These are phyloP conservation scores for Opisthograptis luteolata DNA, from an alignment of 2,888 invertebrate species.

Conservation along the genomic window DNA sequence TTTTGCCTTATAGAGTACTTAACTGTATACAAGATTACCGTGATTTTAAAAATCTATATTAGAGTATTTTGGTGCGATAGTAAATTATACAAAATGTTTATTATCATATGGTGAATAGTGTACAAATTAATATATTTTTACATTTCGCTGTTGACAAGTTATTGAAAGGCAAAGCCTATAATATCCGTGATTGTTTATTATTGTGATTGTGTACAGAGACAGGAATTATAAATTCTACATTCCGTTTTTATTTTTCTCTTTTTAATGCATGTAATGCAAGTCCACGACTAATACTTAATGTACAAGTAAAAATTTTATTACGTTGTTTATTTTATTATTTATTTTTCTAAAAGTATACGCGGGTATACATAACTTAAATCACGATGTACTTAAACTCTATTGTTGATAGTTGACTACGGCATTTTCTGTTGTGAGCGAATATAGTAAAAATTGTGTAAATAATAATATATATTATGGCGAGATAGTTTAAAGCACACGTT, in stretches of 20 bases:
- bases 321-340: constrained; percentile 59
- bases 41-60: constrained; percentile 66
- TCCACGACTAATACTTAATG: constrained; percentile 81
- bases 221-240: constrained; percentile 83
- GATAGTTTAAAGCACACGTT: constrained; percentile 48
- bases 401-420: constrained; percentile 47
- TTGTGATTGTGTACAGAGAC: constrained; percentile 79
- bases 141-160: constrained; percentile 80
- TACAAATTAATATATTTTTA: constrained; percentile 85
- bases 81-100: constrained; percentile 81
- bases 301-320: constrained; percentile 59
- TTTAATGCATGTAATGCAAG: constrained; percentile 80
- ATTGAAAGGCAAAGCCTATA: constrained; percentile 77
- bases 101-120: constrained; percentile 73
- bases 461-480: constrained; percentile 31
- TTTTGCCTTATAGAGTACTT: constrained; percentile 72
- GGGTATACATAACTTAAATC: constrained; percentile 44
- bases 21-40: constrained; percentile 63
- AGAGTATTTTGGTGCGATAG: constrained; percentile 83
- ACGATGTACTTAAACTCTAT: constrained; percentile 63
- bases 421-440: constrained; percentile 52
- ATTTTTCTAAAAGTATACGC: constrained; percentile 46
- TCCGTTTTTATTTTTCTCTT: constrained; percentile 74
- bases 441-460: constrained; percentile 37
- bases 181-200: constrained; percentile 78